Percentiles rank a stretch among this genome's conserved stretches.
Conservation (phyloP, 2,797 vertebrate species). For the Lagocephalus sceleratus region DNA sequence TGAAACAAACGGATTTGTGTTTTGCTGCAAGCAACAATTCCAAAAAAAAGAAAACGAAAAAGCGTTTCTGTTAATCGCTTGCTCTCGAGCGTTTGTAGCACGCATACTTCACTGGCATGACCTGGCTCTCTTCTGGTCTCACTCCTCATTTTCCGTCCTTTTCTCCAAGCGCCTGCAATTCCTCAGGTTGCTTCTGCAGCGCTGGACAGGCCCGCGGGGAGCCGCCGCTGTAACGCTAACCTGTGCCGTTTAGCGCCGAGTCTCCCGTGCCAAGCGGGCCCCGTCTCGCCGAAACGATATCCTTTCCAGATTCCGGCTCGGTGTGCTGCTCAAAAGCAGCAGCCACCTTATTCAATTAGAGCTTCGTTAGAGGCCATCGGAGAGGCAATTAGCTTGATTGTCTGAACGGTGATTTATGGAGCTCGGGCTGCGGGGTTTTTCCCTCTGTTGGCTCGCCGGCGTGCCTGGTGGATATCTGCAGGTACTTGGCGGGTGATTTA, state of each 20-base stretch:
- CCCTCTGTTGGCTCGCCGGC: slow-evolving; percentile 26
- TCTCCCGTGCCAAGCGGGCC: slow-evolving; percentile 59
- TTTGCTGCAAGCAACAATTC: no score
- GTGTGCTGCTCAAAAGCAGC: slow-evolving; percentile 43
- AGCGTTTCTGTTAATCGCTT: slow-evolving; percentile 16
- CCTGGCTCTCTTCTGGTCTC: slow-evolving; percentile 70
- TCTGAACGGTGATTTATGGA: slow-evolving; percentile 67
- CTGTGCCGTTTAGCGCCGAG: slow-evolving; percentile 56
- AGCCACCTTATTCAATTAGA: slow-evolving; percentile 61
- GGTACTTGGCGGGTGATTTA: slow-evolving; percentile 52
- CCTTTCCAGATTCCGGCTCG: slow-evolving; percentile 49
- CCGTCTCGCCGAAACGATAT: slow-evolving; percentile 49
- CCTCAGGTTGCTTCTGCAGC: slow-evolving; percentile 64
- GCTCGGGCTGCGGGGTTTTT: slow-evolving; percentile 26
- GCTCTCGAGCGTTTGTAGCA: slow-evolving; percentile 40
- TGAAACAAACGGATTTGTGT: slow-evolving; percentile 7
- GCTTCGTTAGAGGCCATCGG: slow-evolving; percentile 56
- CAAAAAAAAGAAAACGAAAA: slow-evolving; percentile 16
- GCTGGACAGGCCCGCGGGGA: slow-evolving; percentile 64
- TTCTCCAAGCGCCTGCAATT: slow-evolving; percentile 63
- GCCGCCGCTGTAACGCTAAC: slow-evolving; percentile 67
- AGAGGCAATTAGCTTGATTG: slow-evolving; percentile 63
- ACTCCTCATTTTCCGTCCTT: slow-evolving; percentile 65
- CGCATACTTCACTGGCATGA: slow-evolving; percentile 66
- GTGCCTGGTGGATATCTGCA: slow-evolving; percentile 52